Percentiles rank a stretch among this genome's conserved stretches.
These are phyloP conservation scores for Plemyria rubiginata DNA, from an alignment of 2,888 invertebrate genomes.

Conservation along the genomic window DNA sequence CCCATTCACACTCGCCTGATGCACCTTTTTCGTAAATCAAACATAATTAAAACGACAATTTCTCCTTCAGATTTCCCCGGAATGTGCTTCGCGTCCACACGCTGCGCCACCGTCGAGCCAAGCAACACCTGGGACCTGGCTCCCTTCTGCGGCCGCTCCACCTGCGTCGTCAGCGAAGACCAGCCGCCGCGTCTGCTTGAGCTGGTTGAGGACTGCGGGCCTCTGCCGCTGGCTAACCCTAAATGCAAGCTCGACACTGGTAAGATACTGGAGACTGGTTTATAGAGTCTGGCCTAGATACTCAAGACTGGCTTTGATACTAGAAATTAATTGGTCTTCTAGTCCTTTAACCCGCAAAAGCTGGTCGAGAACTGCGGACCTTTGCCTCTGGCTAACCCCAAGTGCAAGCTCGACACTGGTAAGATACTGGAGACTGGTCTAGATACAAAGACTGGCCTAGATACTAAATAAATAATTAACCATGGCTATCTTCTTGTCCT, in stretches of 20 bases:
- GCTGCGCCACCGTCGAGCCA: constrained; percentile 94
- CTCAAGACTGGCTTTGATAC: too few species aligned
- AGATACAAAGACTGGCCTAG: too few species aligned
- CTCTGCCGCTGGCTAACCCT: constrained; percentile 93
- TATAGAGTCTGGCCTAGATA: too few species aligned
- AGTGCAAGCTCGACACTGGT: constrained; percentile 92
- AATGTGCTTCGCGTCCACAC: constrained; percentile 95
- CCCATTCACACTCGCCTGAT: too few species aligned
- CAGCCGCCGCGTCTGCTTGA: constrained; percentile 90
- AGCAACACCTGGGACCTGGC: constrained; percentile 93
- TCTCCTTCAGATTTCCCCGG: constrained; percentile 90
- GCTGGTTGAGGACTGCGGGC: constrained; percentile 95
- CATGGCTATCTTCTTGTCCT: too few species aligned
- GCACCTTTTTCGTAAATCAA: too few species aligned
- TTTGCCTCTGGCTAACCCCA: constrained; percentile 93
- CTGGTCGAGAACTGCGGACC: constrained; percentile 96
- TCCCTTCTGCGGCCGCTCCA: constrained; percentile 96
- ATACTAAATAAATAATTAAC: too few species aligned
- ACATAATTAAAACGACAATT: not conserved
- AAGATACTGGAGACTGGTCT: not conserved
- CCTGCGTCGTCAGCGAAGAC: constrained; percentile 92
- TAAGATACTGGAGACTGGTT: constrained; percentile 33
- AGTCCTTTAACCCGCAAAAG: too few species aligned
- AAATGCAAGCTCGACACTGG: constrained; percentile 92
- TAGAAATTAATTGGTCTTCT: too few species aligned